Percentiles rank a stretch among this genome's conserved stretches.
Conservation (phyloP, 2,797 vertebrate genomes). For the Tokudaia tokunoshimensis region DNA sequence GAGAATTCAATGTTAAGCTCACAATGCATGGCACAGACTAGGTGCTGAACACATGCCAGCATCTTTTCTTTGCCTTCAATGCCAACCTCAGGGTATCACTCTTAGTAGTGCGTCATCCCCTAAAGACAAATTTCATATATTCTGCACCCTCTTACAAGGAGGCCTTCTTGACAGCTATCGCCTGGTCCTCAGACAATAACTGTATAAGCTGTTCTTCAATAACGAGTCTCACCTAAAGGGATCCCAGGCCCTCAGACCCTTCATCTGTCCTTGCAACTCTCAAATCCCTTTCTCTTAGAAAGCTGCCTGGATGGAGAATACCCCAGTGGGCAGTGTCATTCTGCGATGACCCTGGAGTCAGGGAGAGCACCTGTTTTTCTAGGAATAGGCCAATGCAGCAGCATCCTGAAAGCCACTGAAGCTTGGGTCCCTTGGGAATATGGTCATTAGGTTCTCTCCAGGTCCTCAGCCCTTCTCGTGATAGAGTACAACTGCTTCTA, state of each 20-base stretch:
- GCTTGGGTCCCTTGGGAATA: neutral
- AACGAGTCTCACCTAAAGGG: neutral
- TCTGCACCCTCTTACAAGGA: neutral
- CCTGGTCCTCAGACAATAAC: neutral
- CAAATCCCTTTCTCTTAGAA: constrained; percentile 57
- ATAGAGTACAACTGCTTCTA: constrained; percentile 55
- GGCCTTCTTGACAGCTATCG: constrained; percentile 6
- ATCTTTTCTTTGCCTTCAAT: neutral
- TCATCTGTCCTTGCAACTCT: neutral
- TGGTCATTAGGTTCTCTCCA: neutral
- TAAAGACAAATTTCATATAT: neutral
- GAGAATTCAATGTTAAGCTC: neutral
- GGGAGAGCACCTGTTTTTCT: neutral
- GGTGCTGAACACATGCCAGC: neutral
- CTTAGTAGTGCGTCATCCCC: neutral
- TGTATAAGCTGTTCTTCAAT: neutral
- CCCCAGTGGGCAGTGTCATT: neutral
- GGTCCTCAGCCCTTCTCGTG: neutral
- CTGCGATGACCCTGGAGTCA: neutral
- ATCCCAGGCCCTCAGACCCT: neutral
- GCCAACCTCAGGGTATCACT: neutral
- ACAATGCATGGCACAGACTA: neutral
- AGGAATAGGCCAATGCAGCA: neutral
- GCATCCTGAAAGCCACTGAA: neutral
- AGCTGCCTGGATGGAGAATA: neutral